Evolutionary conservation across 2,888 invertebrate species (phyloP).

Genomic region (Aplocera efformata): DNA sequence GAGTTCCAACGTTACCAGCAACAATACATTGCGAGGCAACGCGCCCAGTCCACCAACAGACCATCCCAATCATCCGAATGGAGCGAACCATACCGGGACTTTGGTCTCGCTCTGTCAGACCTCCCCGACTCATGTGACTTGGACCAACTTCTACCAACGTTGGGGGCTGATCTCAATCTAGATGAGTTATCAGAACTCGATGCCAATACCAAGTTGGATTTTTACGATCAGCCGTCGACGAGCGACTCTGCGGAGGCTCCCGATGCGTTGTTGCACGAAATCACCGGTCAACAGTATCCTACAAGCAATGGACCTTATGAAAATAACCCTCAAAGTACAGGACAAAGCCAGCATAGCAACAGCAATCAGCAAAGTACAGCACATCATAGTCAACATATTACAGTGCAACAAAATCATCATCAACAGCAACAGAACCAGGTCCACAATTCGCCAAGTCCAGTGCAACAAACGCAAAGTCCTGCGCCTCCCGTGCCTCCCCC

Average conservation of each 20-base stretch:
- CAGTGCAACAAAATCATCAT: no score
- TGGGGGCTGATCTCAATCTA: conserved; percentile 82
- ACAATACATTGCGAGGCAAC: conserved; percentile 82
- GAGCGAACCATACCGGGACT: conserved; percentile 74
- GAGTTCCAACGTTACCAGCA: conserved; percentile 83
- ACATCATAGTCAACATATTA: no score
- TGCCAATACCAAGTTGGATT: conserved; percentile 63
- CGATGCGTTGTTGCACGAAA: conserved; percentile 50
- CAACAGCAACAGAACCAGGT: no score
- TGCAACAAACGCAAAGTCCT: conserved; percentile 4
- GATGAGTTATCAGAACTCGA: conserved; percentile 70
- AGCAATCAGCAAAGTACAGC: no score
- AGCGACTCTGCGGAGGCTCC: conserved; percentile 46
- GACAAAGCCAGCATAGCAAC: no score
- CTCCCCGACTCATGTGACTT: conserved; percentile 78
- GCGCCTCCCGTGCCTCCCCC: not conserved
- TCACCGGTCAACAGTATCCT: conserved; percentile 49
- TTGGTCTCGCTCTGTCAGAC: conserved; percentile 60
- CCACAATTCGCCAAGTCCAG: no score
- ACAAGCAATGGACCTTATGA: no score
- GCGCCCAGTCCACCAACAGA: conserved; percentile 55
- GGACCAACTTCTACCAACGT: conserved; percentile 83
- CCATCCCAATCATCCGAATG: conserved; percentile 61
- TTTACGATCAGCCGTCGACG: conserved; percentile 46
- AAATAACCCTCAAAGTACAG: no score